phyloP scores from a whole-genome alignment of 2,888 invertebrate species.

The Drosophila borborema region DNA sequence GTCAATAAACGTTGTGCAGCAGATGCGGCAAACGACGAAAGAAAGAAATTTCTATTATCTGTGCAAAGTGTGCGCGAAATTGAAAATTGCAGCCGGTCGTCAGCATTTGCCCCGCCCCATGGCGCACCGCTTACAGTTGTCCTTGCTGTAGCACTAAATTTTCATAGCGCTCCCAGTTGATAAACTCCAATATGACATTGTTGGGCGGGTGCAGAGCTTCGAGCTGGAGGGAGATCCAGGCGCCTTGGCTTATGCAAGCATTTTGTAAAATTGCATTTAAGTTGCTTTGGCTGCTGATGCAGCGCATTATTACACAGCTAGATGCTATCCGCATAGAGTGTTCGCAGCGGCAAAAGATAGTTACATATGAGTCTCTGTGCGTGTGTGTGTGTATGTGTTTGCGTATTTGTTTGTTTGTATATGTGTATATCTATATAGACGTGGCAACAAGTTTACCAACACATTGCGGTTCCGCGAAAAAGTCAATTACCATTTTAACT shows the following conservation, averaged over 20 bases:
- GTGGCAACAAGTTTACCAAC: constrained; percentile 78
- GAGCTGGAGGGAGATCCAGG: constrained; percentile 7
- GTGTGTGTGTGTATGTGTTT: background rate
- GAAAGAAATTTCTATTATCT: constrained; percentile 81
- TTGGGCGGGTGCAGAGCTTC: constrained; percentile 11
- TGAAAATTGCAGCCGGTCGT: constrained; percentile 72
- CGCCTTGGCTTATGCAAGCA: constrained; percentile 78
- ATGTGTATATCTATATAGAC: constrained; percentile 29
- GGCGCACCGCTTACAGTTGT: constrained; percentile 4
- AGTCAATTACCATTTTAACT: constrained; percentile 80
- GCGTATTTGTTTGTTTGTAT: constrained; percentile 8
- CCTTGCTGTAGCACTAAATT: constrained; percentile 59
- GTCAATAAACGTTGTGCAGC: constrained; percentile 74
- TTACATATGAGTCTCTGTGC: background rate
- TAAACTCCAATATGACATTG: constrained; percentile 80
- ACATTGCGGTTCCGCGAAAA: constrained; percentile 79
- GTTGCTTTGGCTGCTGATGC: constrained; percentile 56
- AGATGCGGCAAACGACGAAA: constrained; percentile 47
- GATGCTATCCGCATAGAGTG: background rate
- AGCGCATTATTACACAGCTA: constrained; percentile 61
- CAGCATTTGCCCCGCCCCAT: background rate
- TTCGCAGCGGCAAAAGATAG: constrained; percentile 3
- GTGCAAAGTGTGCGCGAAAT: constrained; percentile 81
- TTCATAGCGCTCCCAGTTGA: constrained; percentile 75
- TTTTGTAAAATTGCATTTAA: constrained; percentile 76